Evolutionary conservation across 2,888 invertebrate species (phyloP), one percentile per base, ranked within the genome.

Genomic region (Oligia fasciuncula): DNA sequence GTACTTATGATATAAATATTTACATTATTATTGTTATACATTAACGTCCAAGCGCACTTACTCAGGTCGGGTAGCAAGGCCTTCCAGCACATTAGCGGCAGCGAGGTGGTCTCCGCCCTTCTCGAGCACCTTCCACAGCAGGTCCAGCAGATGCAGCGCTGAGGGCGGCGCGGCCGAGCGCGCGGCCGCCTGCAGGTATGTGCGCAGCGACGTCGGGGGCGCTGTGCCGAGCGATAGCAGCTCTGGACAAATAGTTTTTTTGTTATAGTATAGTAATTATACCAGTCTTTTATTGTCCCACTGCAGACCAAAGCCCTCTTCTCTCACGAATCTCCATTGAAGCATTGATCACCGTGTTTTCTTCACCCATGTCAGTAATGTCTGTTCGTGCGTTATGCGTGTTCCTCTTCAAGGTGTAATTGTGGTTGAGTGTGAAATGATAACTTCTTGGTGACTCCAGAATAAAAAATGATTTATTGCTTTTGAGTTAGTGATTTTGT

Each of bases 61-160:
- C 98, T 97, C 97, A 23, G 97, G 97, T 90, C 97, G 97, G 40
- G 98, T 98, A 6, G 99, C 99, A 81, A 99, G 97, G 90, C 98
- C 98, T 87, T 98, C 98, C 4, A 99, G 97, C 86, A 99, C 98
- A 91, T 98, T 98, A 0, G 99, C 99, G 2, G 99, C 99, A 17
- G 99, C 98, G 2, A 98, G 97, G 93, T 99, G 99, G 93, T 99
- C 99, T 51, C 98, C 98, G 91, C 98, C 98, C 93, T 98, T 98
- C 94, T 99, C 99, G 91, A 99, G 99, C 93, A 98, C 99, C 95
- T 99, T 99, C 99, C 99, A 99, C 77, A 99, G 96, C 85, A 99
- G 96, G 93, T 99, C 99, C 85, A 98, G 97, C 43, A 98, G 95
- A 87, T 97, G 96, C 1, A 98, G 92, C 88, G 98, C 97, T 76